Conservation (phyloP, 92 coral and sea anemone genomes). For the Porites evermanni region DNA sequence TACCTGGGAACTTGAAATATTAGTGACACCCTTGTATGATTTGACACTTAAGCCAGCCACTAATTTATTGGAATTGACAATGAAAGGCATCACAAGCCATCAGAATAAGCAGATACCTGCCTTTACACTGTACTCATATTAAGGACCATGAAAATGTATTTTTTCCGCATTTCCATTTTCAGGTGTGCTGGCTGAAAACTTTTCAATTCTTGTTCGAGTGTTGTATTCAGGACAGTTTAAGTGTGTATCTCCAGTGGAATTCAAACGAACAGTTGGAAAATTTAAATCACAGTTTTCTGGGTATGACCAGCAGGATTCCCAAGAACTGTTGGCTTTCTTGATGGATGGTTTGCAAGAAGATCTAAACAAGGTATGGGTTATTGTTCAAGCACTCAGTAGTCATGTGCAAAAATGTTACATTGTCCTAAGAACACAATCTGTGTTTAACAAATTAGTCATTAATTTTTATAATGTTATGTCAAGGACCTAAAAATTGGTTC, state of each 20-base stretch:
- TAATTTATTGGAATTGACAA: too few species aligned
- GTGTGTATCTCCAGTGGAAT: conserved; percentile 81
- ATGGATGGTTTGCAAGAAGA: conserved; percentile 96
- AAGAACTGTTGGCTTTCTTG: conserved; percentile 87
- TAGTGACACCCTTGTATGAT: too few species aligned
- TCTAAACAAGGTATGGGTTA: conserved; percentile 76
- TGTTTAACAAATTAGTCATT: too few species aligned
- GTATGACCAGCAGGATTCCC: conserved; percentile 97
- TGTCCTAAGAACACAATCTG: background rate
- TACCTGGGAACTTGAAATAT: too few species aligned
- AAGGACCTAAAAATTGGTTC: too few species aligned
- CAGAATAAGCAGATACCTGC: too few species aligned
- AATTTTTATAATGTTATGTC: too few species aligned
- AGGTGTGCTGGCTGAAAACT: conserved; percentile 92
- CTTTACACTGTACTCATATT: too few species aligned
- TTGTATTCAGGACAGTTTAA: conserved; percentile 86
- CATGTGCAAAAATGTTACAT: background rate
- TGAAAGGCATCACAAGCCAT: too few species aligned
- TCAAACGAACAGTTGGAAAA: conserved; percentile 89
- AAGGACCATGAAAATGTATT: too few species aligned
- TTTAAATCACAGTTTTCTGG: conserved; percentile 89
- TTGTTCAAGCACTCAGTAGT: background rate
- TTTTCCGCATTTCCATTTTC: background rate
- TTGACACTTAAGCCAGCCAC: too few species aligned
- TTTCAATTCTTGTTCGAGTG: conserved; percentile 83